phyloP scores from a whole-genome alignment of 1,140 invertebrate genomes.

The Drosophila orena region DNA sequence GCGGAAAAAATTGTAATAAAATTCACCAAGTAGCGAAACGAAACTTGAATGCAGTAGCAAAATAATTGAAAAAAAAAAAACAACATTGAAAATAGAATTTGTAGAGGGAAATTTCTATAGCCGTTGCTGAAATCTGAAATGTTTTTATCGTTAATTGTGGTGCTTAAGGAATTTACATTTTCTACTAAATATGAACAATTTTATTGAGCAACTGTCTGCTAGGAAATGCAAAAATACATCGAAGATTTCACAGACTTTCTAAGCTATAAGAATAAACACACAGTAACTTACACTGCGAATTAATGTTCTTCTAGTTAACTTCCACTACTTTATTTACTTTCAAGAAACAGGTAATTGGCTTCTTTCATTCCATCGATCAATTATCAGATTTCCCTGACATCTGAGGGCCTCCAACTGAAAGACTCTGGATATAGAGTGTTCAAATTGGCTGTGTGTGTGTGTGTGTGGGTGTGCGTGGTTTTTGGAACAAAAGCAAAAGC shows the following conservation, averaged over 20 bases:
- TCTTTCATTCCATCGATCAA: neutral
- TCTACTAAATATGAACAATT: too few relatives aligned
- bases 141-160: neutral
- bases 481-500: constrained; percentile 62
- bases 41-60: constrained; percentile 7
- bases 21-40: constrained; percentile 17
- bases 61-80: neutral
- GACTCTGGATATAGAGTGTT: neutral
- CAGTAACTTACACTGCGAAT: too few relatives aligned
- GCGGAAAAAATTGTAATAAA: constrained; percentile 27
- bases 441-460: neutral
- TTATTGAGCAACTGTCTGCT: too few relatives aligned
- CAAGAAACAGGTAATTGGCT: neutral
- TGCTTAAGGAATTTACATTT: too few relatives aligned
- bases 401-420: neutral
- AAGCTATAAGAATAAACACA: too few relatives aligned
- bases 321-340: too few relatives aligned
- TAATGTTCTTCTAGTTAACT: too few relatives aligned
- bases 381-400: neutral
- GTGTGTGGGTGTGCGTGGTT: constrained; percentile 15
- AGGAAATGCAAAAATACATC: too few relatives aligned
- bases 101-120: neutral
- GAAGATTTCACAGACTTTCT: too few relatives aligned
- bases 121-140: neutral
- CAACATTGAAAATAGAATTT: neutral